phyloP scores from a whole-genome alignment of 2,888 invertebrate species.

The Oconnorella tubifera region DNA sequence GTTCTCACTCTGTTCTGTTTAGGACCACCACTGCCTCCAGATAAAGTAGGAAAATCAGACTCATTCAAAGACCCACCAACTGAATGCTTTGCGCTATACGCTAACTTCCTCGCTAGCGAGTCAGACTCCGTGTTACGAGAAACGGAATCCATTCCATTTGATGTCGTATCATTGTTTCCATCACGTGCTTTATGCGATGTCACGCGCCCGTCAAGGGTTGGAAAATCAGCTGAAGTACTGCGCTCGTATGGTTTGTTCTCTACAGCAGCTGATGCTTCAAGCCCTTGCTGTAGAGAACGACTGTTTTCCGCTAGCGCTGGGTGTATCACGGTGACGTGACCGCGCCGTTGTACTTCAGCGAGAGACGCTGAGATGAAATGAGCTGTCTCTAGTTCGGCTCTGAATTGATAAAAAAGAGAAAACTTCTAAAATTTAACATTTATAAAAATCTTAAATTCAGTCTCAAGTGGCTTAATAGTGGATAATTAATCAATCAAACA shows the following conservation, averaged over 20 bases:
- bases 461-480: too few relatives aligned
- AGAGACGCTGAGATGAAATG: conserved; percentile 42
- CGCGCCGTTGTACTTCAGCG: conserved; percentile 24
- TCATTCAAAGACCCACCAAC: conserved; percentile 41
- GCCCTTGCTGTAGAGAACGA: not conserved
- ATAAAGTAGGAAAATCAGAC: conserved; percentile 52
- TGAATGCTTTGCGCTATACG: conserved; percentile 47
- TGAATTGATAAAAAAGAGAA: conserved; percentile 24
- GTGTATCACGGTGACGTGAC: conserved; percentile 23
- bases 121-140: not conserved
- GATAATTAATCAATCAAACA: too few relatives aligned
- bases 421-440: too few relatives aligned
- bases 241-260: not conserved
- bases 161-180: too few relatives aligned
- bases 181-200: not conserved
- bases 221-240: conserved; percentile 23
- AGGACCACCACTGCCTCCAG: conserved; percentile 21
- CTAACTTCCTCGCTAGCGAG: conserved; percentile 50
- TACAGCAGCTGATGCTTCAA: not conserved
- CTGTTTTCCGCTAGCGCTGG: conserved; percentile 10
- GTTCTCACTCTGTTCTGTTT: not conserved
- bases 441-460: too few relatives aligned
- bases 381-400: conserved; percentile 40
- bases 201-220: conserved; percentile 15
- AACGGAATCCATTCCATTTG: not conserved